These are phyloP conservation scores for Rhyacichthys aspro DNA, from an alignment of 2,797 vertebrate species.

Conservation along the genomic window DNA sequence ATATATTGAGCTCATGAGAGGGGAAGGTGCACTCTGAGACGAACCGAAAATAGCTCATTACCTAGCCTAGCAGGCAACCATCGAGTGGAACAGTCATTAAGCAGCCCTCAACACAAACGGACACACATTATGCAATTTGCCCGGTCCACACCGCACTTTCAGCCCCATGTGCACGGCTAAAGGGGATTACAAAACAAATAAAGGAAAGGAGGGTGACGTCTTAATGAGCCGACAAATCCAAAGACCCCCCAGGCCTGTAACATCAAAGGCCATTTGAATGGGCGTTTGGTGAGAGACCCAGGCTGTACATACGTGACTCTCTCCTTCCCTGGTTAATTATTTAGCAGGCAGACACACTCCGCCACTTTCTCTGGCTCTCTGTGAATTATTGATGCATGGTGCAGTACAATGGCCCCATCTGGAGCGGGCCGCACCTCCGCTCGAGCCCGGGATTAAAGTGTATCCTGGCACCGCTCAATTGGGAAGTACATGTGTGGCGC, in stretches of 20 bases:
- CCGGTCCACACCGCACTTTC: conserved; percentile 37
- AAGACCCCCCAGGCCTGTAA: conserved; percentile 59
- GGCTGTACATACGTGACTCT: conserved; percentile 74
- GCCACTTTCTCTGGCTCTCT: conserved; percentile 75
- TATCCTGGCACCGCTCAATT: conserved; percentile 57
- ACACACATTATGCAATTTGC: conserved; percentile 49
- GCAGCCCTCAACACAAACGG: conserved; percentile 25
- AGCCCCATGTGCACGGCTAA: conserved; percentile 35
- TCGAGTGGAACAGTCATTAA: conserved; percentile 51
- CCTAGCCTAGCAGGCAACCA: conserved; percentile 42
- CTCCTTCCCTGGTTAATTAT: conserved; percentile 80
- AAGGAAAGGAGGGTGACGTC: conserved; percentile 72
- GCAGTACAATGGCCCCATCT: conserved; percentile 82
- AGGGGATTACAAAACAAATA: conserved; percentile 76
- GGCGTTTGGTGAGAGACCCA: conserved; percentile 75
- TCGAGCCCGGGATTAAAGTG: conserved; percentile 72
- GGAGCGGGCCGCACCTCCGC: conserved; percentile 65
- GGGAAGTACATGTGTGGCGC: conserved; percentile 28
- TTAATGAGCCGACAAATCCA: conserved; percentile 77
- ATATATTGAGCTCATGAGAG: conserved; percentile 31
- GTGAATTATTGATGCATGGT: conserved; percentile 83
- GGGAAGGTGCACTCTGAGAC: conserved; percentile 43
- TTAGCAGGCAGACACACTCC: conserved; percentile 79
- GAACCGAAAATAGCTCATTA: conserved; percentile 70
- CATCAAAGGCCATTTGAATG: conserved; percentile 77